phyloP scores from a whole-genome alignment of 2,888 invertebrate genomes.

The Synergus japonicus region DNA sequence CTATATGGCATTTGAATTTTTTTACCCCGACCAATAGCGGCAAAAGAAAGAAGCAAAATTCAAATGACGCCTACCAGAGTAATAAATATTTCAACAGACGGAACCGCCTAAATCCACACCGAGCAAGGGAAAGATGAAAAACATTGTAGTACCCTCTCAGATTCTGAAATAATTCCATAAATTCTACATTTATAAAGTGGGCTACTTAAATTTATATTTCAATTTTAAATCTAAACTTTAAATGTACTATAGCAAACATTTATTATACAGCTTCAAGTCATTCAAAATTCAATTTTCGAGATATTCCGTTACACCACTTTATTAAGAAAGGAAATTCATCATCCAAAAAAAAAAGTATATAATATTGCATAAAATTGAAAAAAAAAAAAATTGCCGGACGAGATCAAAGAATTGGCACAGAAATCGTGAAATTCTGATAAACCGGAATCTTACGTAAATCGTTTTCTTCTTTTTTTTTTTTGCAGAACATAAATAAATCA shows the following conservation, averaged over 20 bases:
- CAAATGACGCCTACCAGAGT: conserved; percentile 53
- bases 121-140: conserved; percentile 47
- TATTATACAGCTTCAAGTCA: no score
- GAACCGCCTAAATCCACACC: conserved; percentile 53
- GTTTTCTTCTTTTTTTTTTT: conserved; percentile 37
- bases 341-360: no score
- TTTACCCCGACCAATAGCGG: conserved; percentile 47
- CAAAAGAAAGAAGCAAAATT: conserved; percentile 44
- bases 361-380: not conserved
- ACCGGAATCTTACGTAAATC: conserved; percentile 4
- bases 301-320: no score
- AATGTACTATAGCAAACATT: no score
- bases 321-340: no score
- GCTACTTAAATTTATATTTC: not conserved
- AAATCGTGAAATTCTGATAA: not conserved
- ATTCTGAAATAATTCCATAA: conserved; percentile 37
- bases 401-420: not conserved
- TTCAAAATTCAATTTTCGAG: no score
- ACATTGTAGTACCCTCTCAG: conserved; percentile 21
- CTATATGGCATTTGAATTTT: conserved; percentile 54
- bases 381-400: not conserved
- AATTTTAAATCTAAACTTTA: not conserved
- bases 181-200: not conserved
- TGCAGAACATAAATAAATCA: conserved; percentile 50
- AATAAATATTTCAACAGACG: conserved; percentile 55